A percentile compares a stretch with the other conserved stretches of the same genome.
phyloP scores from a whole-genome alignment of 1,140 invertebrate genomes.

The Orussus abietinus region DNA sequence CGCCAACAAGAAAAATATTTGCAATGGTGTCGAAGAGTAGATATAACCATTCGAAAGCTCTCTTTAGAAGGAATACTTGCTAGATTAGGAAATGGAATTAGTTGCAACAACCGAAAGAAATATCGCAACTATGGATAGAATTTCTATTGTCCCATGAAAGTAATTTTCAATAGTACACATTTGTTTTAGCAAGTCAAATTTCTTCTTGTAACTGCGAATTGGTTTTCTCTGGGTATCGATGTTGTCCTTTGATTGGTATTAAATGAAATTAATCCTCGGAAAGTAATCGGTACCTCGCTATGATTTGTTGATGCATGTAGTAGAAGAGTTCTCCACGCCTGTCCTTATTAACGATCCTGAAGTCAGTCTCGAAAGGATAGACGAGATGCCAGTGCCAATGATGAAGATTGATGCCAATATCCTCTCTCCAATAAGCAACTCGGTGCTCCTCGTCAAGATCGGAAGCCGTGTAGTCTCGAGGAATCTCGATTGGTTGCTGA shows the following conservation, averaged over 20 bases:
- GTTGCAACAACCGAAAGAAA: conserved; percentile 3
- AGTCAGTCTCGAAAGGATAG: conserved; percentile 65
- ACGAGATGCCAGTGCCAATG: conserved; percentile 86
- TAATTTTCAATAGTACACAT: too few species aligned
- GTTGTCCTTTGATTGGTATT: too few species aligned
- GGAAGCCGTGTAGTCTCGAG: conserved; percentile 68
- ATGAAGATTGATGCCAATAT: conserved; percentile 60
- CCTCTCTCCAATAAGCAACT: conserved; percentile 60
- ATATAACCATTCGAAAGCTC: conserved; percentile 5
- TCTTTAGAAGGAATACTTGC: neutral
- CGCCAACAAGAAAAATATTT: too few species aligned
- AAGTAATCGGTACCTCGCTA: conserved; percentile 59
- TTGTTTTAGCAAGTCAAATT: too few species aligned
- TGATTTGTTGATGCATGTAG: conserved; percentile 60
- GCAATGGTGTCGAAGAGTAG: neutral
- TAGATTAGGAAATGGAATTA: too few species aligned
- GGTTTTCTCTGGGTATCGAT: too few species aligned
- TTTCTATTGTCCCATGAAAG: too few species aligned
- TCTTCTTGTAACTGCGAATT: too few species aligned
- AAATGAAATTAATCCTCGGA: too few species aligned
- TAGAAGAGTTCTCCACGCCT: conserved; percentile 61
- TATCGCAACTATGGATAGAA: neutral
- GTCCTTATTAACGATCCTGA: conserved; percentile 54
- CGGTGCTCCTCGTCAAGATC: conserved; percentile 72
- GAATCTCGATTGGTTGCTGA: conserved; percentile 65